Evolutionary conservation across 2,797 vertebrate species (phyloP).

Genomic region (Lemur catta): DNA sequence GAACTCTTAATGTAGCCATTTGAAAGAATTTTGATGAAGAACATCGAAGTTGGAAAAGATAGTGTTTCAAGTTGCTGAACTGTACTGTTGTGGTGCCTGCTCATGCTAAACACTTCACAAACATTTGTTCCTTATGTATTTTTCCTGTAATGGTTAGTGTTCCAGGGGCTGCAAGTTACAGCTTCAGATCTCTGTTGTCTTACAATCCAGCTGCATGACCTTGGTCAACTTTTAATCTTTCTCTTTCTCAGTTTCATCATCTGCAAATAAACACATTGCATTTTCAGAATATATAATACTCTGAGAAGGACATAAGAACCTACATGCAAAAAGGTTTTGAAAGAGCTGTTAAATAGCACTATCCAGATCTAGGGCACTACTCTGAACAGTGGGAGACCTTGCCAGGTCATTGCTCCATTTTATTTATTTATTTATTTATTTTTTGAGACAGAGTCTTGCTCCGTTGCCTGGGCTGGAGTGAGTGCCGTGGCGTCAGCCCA

Average conservation of each 20-base stretch:
- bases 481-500: too few relatives aligned
- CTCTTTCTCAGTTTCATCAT: not conserved
- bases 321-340: not conserved
- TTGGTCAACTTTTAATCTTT: not conserved
- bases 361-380: not conserved
- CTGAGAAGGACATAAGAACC: not conserved
- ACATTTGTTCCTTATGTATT: accelerated
- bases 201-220: not conserved
- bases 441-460: too few relatives aligned
- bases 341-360: not conserved
- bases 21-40: not conserved
- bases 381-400: not conserved
- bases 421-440: too few relatives aligned
- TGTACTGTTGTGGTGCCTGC: not conserved
- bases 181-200: not conserved
- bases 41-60: not conserved
- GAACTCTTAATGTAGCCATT: not conserved
- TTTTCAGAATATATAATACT: not conserved
- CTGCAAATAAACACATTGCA: not conserved
- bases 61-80: not conserved
- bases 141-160: not conserved
- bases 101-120: not conserved
- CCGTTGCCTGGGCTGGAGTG: too few relatives aligned
- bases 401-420: not conserved
- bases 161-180: not conserved